A percentile compares a stretch with the other conserved stretches of the same genome.
Conservation (phyloP, 2,888 invertebrate species). For the Phlogophora meticulosa region DNA sequence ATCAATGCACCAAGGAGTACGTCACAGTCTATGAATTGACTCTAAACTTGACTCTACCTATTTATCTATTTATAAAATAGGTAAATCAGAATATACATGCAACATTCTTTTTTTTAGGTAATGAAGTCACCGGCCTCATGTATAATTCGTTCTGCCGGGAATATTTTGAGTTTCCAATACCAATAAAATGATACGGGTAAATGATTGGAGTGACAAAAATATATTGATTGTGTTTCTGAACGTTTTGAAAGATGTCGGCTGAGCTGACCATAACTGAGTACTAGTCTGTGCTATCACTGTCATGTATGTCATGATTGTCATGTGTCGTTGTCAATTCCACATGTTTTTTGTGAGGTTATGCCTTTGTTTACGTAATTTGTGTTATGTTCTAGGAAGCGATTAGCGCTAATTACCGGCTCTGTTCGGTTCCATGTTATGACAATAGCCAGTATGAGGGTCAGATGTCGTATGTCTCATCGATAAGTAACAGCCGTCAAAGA, state of each 20-base stretch:
- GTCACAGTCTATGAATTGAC: neutral
- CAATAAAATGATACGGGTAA: no score
- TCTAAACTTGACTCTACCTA: no score
- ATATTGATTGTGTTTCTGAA: constrained; percentile 10
- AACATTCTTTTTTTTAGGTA: no score
- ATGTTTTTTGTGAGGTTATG: constrained; percentile 72
- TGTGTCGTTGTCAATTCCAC: constrained; percentile 38
- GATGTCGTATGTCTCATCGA: constrained; percentile 78
- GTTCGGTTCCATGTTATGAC: constrained; percentile 71
- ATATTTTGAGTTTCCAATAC: no score
- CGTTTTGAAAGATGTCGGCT: neutral
- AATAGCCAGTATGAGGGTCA: constrained; percentile 77
- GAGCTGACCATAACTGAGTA: neutral
- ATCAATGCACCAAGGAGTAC: neutral
- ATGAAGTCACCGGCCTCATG: no score
- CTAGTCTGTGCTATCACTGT: neutral
- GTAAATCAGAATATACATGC: no score
- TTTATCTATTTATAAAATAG: no score
- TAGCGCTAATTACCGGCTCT: constrained; percentile 55
- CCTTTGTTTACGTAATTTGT: constrained; percentile 60
- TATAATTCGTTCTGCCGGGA: no score
- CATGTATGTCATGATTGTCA: neutral
- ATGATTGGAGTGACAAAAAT: neutral
- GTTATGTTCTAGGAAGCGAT: constrained; percentile 52
- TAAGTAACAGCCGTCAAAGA: constrained; percentile 67